Evolutionary conservation across 2,888 invertebrate species (phyloP).

Genomic region (Allolobophora icterica): DNA sequence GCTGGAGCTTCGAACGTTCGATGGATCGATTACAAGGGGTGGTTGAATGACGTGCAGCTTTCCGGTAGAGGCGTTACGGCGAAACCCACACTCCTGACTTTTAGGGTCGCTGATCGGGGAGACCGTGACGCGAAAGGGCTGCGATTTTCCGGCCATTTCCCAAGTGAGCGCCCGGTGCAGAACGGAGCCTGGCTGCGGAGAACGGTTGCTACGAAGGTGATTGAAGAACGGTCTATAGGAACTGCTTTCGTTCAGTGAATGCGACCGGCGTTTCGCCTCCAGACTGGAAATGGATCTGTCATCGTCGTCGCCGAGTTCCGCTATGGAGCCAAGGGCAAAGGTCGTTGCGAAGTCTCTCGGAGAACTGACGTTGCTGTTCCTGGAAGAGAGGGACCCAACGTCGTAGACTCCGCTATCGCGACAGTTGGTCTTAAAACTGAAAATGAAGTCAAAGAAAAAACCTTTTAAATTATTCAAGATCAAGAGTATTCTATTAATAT

Average conservation of each 20-base stretch:
- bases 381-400: neutral
- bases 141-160: constrained; percentile 14
- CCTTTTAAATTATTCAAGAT: neutral
- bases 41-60: neutral
- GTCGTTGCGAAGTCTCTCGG: neutral
- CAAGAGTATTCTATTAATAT: neutral
- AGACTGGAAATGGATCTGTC: neutral
- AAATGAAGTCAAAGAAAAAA: neutral
- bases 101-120: neutral
- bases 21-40: neutral
- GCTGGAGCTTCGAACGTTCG: neutral
- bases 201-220: neutral
- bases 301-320: neutral
- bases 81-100: neutral
- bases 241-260: constrained; percentile 18
- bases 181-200: constrained; percentile 8
- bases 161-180: constrained; percentile 12
- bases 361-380: constrained; percentile 17
- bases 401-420: neutral
- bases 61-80: neutral
- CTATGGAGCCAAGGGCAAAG: neutral
- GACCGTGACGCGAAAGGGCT: neutral
- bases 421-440: neutral
- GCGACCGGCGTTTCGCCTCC: neutral
- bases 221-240: constrained; percentile 6